These are phyloP conservation scores for Ormyrus rosae DNA, from an alignment of 2,888 invertebrate genomes.

Conservation along the genomic window DNA sequence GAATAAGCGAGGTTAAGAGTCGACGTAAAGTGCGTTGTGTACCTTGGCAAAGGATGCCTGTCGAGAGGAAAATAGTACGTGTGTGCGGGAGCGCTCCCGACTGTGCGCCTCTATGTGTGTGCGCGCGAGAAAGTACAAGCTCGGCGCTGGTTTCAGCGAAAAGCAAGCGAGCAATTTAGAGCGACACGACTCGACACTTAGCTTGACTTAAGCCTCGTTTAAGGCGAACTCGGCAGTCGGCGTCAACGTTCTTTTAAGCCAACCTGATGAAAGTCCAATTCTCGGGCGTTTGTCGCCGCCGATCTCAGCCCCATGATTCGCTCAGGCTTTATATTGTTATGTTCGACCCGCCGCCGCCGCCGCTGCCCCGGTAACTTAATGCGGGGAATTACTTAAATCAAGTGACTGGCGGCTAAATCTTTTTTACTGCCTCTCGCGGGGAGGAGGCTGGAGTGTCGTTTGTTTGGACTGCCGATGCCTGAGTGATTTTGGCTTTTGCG, in stretches of 20 bases:
- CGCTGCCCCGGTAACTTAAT: too few species aligned
- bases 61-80: constrained; percentile 19
- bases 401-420: too few species aligned
- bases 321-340: too few species aligned
- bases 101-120: background rate
- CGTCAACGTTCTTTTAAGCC: too few species aligned
- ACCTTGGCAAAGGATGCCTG: constrained; percentile 28
- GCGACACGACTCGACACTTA: constrained; percentile 53
- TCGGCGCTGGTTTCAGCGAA: constrained; percentile 11
- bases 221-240: background rate
- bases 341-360: too few species aligned
- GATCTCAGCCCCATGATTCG: too few species aligned
- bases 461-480: too few species aligned
- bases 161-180: constrained; percentile 34
- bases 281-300: too few species aligned
- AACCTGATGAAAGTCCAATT: constrained; percentile 2
- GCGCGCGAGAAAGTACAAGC: background rate
- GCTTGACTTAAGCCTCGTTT: constrained; percentile 45
- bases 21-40: constrained; percentile 34
- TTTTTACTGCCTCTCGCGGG: too few species aligned
- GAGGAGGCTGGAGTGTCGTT: too few species aligned
- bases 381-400: too few species aligned
- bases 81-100: background rate
- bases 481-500: too few species aligned
- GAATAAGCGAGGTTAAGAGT: background rate